phyloP scores from a whole-genome alignment of 2,113 vertebrate species.

The Tupaia tana region DNA sequence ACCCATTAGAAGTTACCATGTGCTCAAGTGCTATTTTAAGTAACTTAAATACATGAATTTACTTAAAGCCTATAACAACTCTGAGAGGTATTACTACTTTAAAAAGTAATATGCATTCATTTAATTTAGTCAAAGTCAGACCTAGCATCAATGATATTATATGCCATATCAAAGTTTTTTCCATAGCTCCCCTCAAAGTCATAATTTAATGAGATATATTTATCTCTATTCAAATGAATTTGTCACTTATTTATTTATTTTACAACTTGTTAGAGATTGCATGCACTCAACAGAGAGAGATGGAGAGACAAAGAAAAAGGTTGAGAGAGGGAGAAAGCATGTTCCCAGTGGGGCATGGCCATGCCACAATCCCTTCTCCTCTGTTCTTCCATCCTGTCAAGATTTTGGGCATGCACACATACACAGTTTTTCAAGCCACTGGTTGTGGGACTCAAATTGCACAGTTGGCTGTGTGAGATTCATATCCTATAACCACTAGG shows the following conservation, averaged over 20 bases:
- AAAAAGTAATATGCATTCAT: not conserved
- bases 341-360: too few relatives aligned
- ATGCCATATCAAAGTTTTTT: conserved; percentile 2
- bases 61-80: conserved; percentile 1
- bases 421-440: too few relatives aligned
- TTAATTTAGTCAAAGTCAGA: conserved; percentile 26
- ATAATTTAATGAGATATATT: conserved; percentile 48
- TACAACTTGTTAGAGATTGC: too few relatives aligned
- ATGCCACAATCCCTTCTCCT: too few relatives aligned
- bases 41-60: conserved; percentile 42
- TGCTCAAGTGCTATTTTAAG: conserved; percentile 10
- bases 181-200: not conserved
- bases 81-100: not conserved
- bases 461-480: too few relatives aligned
- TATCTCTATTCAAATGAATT: not conserved
- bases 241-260: not conserved
- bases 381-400: too few relatives aligned
- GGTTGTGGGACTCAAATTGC: too few relatives aligned
- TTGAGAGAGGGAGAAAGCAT: too few relatives aligned
- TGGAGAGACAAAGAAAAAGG: too few relatives aligned
- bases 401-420: too few relatives aligned
- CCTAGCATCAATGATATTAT: not conserved
- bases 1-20: not conserved
- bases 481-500: too few relatives aligned
- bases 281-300: too few relatives aligned